Evolutionary conservation across 2,797 vertebrate genomes (phyloP).

Genomic region (Euphonia xanthogaster): DNA sequence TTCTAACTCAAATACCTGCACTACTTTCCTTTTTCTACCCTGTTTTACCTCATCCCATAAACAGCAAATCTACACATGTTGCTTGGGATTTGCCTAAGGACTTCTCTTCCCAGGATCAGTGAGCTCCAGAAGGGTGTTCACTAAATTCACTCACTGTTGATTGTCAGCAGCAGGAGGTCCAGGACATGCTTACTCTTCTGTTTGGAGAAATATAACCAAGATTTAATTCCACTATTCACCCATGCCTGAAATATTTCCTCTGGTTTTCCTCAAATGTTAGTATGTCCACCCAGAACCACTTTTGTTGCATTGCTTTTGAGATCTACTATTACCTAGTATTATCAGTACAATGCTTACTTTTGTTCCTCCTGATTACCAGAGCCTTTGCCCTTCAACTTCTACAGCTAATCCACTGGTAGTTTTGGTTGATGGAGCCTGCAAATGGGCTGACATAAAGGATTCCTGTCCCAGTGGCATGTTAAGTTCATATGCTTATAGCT

Average conservation of each 20-base stretch:
- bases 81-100: background rate
- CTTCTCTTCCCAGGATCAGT: background rate
- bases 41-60: background rate
- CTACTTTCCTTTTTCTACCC: background rate
- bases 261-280: background rate
- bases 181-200: background rate
- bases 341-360: background rate
- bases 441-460: background rate
- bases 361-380: background rate
- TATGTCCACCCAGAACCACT: background rate
- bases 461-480: background rate
- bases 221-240: background rate
- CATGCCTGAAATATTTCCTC: background rate
- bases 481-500: background rate
- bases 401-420: background rate
- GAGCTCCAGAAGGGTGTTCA: background rate
- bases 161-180: background rate
- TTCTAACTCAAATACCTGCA: background rate
- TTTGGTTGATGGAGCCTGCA: background rate
- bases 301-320: background rate
- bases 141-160: background rate
- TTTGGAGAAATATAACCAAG: background rate
- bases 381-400: background rate
- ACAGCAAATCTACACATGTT: background rate
- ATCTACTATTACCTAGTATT: background rate